Evolutionary conservation across 2,797 vertebrate species (phyloP).

Genomic region (Euthynnus affinis): DNA sequence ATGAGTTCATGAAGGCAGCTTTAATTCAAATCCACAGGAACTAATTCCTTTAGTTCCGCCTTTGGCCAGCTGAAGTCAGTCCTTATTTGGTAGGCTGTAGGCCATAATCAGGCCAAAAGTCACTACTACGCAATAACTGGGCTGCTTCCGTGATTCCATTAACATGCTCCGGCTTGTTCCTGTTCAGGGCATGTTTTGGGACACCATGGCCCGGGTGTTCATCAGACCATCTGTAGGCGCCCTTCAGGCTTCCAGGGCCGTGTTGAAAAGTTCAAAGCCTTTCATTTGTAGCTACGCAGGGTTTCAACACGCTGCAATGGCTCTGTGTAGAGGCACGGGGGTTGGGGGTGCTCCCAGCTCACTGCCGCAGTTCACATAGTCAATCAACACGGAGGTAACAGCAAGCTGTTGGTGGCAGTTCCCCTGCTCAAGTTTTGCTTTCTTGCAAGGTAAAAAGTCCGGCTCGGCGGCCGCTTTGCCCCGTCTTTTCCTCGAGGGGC

Average conservation of each 20-base stretch:
- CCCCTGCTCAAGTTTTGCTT: conserved; percentile 64
- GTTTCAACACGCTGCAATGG: conserved; percentile 71
- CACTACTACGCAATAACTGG: not conserved
- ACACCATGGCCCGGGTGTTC: not conserved
- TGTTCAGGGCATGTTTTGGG: not conserved
- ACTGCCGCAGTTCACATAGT: conserved; percentile 66
- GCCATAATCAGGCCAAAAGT: conserved; percentile 43
- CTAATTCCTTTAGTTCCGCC: not conserved
- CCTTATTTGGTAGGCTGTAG: not conserved
- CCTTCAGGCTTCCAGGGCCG: not conserved
- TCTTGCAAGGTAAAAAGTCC: conserved; percentile 84
- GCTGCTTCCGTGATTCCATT: conserved; percentile 15
- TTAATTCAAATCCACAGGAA: not conserved
- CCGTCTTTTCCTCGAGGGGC: conserved; percentile 67
- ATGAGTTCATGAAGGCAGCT: conserved; percentile 16
- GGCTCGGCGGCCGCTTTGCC: conserved; percentile 72
- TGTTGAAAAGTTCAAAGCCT: not conserved
- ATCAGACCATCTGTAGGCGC: not conserved
- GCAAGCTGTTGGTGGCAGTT: conserved; percentile 18
- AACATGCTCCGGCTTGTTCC: not conserved
- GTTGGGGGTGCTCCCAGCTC: conserved; percentile 34
- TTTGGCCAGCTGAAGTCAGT: conserved; percentile 12
- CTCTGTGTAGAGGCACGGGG: conserved; percentile 65
- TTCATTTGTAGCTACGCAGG: not conserved
- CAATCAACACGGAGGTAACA: conserved; percentile 49